These are phyloP conservation scores for Oncopeltus fasciatus DNA, from an alignment of 1,140 invertebrate species.

Conservation along the genomic window DNA sequence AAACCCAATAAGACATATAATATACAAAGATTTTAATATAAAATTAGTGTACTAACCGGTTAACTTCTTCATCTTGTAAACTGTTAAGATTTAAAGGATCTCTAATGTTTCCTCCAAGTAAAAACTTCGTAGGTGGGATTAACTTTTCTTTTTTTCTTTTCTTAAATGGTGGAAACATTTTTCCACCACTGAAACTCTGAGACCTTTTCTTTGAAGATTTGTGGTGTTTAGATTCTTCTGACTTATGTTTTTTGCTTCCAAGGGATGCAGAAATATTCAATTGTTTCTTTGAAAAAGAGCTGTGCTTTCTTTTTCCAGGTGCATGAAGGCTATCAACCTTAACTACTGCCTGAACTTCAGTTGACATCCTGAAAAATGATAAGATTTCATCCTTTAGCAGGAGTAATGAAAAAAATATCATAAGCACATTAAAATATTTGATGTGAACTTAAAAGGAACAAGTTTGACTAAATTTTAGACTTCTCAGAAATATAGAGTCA, in stretches of 20 bases:
- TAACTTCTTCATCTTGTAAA: slow-evolving; percentile 74
- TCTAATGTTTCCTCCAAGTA: slow-evolving; percentile 85
- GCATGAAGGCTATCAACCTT: slow-evolving; percentile 9
- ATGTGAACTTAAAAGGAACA: background rate
- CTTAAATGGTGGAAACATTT: slow-evolving; percentile 34
- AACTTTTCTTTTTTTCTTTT: slow-evolving; percentile 53
- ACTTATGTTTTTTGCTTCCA: slow-evolving; percentile 11
- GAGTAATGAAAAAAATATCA: slow-evolving; percentile 43
- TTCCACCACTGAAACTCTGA: slow-evolving; percentile 15
- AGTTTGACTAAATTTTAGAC: background rate
- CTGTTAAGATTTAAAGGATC: slow-evolving; percentile 90
- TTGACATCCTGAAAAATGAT: slow-evolving; percentile 12
- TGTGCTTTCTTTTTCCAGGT: background rate
- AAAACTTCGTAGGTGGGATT: slow-evolving; percentile 80
- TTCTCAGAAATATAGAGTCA: background rate
- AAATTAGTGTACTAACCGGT: slow-evolving; percentile 36
- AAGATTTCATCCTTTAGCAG: background rate
- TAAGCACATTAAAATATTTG: slow-evolving; percentile 27
- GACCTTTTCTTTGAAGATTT: slow-evolving; percentile 9
- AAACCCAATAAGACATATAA: no score
- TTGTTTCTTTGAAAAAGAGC: background rate
- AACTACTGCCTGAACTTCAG: slow-evolving; percentile 11
- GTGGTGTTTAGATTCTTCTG: background rate
- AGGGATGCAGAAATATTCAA: slow-evolving; percentile 5
- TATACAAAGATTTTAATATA: no score